Conservation (phyloP, 2,797 vertebrate genomes). For the Anisognathus igniventris region DNA sequence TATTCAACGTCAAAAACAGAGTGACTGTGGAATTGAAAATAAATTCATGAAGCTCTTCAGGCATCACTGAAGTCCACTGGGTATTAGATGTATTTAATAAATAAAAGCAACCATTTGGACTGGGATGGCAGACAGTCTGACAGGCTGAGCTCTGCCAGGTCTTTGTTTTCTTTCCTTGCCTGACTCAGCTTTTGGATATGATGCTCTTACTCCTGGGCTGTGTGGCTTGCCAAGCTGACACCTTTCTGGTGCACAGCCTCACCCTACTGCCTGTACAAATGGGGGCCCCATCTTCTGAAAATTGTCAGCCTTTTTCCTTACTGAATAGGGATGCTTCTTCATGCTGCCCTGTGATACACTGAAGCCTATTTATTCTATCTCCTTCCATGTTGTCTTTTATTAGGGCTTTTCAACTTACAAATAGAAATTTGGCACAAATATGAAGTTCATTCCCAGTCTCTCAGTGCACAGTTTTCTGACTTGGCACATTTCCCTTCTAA, state of each 20-base stretch:
- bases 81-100: slow-evolving; percentile 6
- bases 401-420: background rate
- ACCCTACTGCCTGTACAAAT: background rate
- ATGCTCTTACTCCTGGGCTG: background rate
- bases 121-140: background rate
- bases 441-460: background rate
- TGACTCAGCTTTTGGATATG: slow-evolving; percentile 31
- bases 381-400: background rate
- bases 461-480: background rate
- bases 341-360: background rate
- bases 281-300: background rate
- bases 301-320: background rate
- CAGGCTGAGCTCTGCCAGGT: slow-evolving; percentile 13
- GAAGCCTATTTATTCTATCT: background rate
- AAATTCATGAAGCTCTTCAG: background rate
- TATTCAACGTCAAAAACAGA: background rate
- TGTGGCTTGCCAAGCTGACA: background rate
- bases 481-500: background rate
- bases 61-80: background rate
- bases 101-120: background rate
- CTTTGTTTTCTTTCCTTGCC: slow-evolving; percentile 4
- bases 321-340: background rate
- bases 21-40: background rate
- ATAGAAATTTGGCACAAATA: background rate
- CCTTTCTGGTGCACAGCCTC: background rate